Conservation (phyloP, 2,888 invertebrate species). For the Drosophila greeni region DNA sequence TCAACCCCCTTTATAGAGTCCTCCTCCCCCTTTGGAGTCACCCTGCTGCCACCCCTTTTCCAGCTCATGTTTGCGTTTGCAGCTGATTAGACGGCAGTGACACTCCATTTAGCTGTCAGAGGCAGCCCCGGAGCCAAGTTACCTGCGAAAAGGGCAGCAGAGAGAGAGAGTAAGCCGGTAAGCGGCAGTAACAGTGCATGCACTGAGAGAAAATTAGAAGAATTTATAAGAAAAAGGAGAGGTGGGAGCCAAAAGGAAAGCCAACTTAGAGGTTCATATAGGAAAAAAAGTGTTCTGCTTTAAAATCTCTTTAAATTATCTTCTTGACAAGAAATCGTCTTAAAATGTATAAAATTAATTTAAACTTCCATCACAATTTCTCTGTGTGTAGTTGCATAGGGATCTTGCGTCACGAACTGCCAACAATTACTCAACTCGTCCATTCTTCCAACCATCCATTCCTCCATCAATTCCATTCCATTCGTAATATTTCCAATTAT, state of each 20-base stretch:
- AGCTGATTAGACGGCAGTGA: slow-evolving; percentile 54
- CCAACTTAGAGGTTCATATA: background rate
- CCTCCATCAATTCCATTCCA: background rate
- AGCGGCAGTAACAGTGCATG: background rate
- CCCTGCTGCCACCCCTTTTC: background rate
- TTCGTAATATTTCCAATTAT: slow-evolving; percentile 14
- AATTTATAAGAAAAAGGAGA: background rate
- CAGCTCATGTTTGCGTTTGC: slow-evolving; percentile 29
- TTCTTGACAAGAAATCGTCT: background rate
- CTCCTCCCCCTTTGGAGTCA: background rate
- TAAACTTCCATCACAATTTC: background rate
- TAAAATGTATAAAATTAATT: too few species aligned
- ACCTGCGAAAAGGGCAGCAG: slow-evolving; percentile 31
- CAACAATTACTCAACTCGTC: slow-evolving; percentile 19
- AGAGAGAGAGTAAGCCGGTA: slow-evolving; percentile 2
- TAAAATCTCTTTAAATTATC: background rate
- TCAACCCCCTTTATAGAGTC: background rate
- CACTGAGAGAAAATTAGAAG: background rate
- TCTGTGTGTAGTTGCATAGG: slow-evolving; percentile 5
- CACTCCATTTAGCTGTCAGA: slow-evolving; percentile 70
- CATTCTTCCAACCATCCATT: background rate
- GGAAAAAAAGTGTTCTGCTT: background rate
- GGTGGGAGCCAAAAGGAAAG: background rate
- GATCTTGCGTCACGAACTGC: slow-evolving; percentile 32
- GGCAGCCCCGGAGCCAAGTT: slow-evolving; percentile 43